A percentile compares a stretch with the other conserved stretches of the same genome.
phyloP scores from a whole-genome alignment of 1,140 invertebrate genomes.

The Homarus americanus region DNA sequence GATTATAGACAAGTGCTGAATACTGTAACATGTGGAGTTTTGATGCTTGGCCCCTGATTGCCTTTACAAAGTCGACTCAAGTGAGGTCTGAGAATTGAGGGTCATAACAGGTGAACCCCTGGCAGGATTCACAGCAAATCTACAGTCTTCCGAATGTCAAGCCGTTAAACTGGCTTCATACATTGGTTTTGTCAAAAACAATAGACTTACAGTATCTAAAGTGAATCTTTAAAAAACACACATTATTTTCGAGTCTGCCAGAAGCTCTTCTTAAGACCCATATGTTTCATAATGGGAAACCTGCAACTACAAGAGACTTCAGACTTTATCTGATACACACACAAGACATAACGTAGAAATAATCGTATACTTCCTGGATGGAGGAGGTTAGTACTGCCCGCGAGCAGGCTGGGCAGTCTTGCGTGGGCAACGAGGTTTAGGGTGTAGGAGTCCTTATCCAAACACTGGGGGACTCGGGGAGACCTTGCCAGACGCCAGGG shows the following conservation, averaged over 20 bases:
- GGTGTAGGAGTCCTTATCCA: conserved; percentile 62
- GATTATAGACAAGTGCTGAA: conserved; percentile 68
- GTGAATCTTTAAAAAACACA: conserved; percentile 66
- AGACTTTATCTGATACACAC: conserved; percentile 68
- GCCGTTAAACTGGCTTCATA: conserved; percentile 41
- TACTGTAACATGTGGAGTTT: conserved; percentile 71
- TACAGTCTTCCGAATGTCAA: conserved; percentile 69
- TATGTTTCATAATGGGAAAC: conserved; percentile 59
- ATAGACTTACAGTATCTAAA: conserved; percentile 62
- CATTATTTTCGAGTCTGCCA: conserved; percentile 67
- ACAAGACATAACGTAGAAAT: conserved; percentile 73
- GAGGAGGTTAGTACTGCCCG: conserved; percentile 71
- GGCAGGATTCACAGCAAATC: conserved; percentile 64
- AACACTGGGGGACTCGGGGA: conserved; percentile 39
- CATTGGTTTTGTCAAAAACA: conserved; percentile 44
- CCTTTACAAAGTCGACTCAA: conserved; percentile 69
- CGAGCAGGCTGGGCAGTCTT: conserved; percentile 59
- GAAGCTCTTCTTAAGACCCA: conserved; percentile 71
- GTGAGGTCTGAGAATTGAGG: conserved; percentile 67
- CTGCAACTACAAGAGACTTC: conserved; percentile 71
- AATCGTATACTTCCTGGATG: conserved; percentile 74
- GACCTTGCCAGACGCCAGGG: conserved; percentile 67
- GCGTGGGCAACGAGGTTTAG: conserved; percentile 72
- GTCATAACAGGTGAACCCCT: conserved; percentile 59
- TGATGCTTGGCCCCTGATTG: conserved; percentile 73